Conservation (phyloP, 2,888 invertebrate genomes). For the Argyresthia goedartella region DNA sequence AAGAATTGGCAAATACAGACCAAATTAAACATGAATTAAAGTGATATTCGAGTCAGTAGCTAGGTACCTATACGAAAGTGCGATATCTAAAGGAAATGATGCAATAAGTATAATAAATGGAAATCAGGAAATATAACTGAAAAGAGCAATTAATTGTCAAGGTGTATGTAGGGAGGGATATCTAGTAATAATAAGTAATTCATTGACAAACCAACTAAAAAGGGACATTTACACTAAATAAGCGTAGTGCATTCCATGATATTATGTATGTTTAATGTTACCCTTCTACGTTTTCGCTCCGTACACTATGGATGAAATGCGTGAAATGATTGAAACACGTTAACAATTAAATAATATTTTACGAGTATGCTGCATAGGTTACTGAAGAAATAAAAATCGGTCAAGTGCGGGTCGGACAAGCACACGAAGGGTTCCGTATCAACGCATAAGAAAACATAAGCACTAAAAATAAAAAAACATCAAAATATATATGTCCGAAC, state of each 20-base stretch:
- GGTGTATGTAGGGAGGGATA: not conserved
- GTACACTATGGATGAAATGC: conserved; percentile 49
- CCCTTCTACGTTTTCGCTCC: conserved; percentile 67
- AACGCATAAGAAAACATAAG: too few relatives aligned
- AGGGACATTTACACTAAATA: not conserved
- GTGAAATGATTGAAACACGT: conserved; percentile 29
- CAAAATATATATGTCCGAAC: too few relatives aligned
- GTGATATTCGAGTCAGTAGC: not conserved
- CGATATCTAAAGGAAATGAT: not conserved
- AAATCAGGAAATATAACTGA: not conserved
- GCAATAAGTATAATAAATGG: not conserved
- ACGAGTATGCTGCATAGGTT: not conserved
- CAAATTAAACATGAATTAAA: too few relatives aligned
- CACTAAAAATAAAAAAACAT: too few relatives aligned
- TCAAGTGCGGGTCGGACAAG: too few relatives aligned
- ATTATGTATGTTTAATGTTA: conserved; percentile 23
- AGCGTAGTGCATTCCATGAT: not conserved
- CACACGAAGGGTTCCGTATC: too few relatives aligned
- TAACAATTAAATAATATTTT: not conserved
- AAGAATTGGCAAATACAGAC: too few relatives aligned
- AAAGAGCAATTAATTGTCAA: not conserved
- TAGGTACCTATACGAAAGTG: not conserved
- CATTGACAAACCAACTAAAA: too few relatives aligned
- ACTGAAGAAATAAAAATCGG: not conserved
- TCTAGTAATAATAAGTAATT: too few relatives aligned